Conservation (phyloP, 2,113 vertebrate species). For the Neodontobutis hainanensis region DNA sequence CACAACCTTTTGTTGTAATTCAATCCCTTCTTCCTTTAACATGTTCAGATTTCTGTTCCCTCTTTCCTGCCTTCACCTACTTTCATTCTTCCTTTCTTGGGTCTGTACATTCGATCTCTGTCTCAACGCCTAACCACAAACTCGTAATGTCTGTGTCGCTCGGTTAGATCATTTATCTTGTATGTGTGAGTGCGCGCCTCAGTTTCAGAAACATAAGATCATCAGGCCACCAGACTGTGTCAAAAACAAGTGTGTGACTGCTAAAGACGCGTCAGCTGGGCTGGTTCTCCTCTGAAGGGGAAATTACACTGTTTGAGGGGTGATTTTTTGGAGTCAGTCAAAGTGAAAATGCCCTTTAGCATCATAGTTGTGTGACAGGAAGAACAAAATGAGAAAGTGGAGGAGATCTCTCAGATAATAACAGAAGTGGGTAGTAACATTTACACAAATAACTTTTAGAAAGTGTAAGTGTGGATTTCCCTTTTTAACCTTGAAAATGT, state of each 20-base stretch:
- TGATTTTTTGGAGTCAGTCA: constrained; percentile 68
- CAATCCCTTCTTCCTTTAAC: constrained; percentile 9
- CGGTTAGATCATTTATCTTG: constrained; percentile 46
- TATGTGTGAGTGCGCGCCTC: constrained; percentile 42
- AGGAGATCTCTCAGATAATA: constrained; percentile 44
- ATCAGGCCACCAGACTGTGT: constrained; percentile 21
- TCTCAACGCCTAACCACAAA: constrained; percentile 42
- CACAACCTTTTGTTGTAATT: neutral
- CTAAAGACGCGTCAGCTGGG: constrained; percentile 50
- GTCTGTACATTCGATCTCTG: constrained; percentile 26
- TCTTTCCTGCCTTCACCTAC: constrained; percentile 14
- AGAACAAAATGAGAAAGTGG: constrained; percentile 55
- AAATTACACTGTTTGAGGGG: constrained; percentile 64
- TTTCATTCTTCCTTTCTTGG: constrained; percentile 9
- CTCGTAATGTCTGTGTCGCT: constrained; percentile 45
- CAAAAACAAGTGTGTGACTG: constrained; percentile 21
- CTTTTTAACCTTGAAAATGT: neutral
- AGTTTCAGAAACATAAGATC: constrained; percentile 57
- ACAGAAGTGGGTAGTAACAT: constrained; percentile 16
- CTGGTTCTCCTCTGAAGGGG: constrained; percentile 42
- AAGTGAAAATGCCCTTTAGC: constrained; percentile 69
- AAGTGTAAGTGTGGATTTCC: neutral
- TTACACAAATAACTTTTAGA: neutral
- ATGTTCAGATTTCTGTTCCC: constrained; percentile 15
- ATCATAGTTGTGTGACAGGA: constrained; percentile 73